These are phyloP conservation scores for Phrixothrix hirtus DNA, from an alignment of 2,888 invertebrate genomes.

Conservation along the genomic window DNA sequence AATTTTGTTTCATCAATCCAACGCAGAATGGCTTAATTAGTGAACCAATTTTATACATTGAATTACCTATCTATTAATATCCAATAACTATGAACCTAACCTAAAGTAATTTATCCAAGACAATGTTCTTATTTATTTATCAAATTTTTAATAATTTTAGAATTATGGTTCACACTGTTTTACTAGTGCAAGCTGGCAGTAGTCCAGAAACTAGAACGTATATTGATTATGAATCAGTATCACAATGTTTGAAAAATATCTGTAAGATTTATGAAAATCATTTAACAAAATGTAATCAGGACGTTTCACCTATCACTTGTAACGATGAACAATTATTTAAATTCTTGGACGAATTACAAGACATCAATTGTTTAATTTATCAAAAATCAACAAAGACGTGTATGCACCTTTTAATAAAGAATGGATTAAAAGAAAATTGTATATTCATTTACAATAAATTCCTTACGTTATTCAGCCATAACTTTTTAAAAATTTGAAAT, in stretches of 20 bases:
- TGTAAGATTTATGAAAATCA: not conserved
- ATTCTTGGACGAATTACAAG: slow-evolving; percentile 1
- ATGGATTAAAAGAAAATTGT: slow-evolving; percentile 2
- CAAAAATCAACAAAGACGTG: not conserved
- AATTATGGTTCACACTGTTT: not conserved
- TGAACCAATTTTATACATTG: no score
- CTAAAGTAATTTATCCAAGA: no score
- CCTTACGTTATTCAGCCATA: no score
- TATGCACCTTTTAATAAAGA: slow-evolving; percentile 3
- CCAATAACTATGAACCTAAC: no score
- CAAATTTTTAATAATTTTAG: no score
- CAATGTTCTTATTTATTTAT: no score
- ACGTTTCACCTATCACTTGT: not conserved
- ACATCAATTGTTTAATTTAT: slow-evolving; percentile 2
- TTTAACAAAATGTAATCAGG: not conserved
- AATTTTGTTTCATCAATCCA: no score
- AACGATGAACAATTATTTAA: not conserved
- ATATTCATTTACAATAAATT: not conserved
- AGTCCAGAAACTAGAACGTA: not conserved
- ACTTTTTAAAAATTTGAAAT: no score
- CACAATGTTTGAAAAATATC: not conserved
- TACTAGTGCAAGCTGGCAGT: not conserved
- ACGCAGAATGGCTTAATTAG: no score
- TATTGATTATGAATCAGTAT: not conserved
- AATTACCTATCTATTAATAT: no score